Conservation (phyloP, 2,888 invertebrate species). For the Cantharis nigra region DNA sequence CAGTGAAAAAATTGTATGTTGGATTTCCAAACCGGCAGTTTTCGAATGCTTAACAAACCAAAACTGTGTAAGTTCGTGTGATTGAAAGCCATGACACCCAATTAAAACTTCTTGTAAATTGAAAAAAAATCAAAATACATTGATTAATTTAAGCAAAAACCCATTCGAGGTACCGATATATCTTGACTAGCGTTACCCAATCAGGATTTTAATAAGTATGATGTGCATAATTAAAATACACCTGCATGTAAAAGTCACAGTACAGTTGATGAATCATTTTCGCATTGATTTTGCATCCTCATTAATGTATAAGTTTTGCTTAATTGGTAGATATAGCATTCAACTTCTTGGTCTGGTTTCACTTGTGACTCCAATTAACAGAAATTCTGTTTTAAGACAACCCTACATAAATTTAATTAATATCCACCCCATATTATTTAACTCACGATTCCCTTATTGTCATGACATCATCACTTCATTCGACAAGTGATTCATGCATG, state of each 20-base stretch:
- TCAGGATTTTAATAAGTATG: not conserved
- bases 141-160: not conserved
- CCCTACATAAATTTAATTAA: not conserved
- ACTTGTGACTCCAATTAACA: not conserved
- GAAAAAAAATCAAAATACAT: not conserved
- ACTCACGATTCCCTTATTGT: not conserved
- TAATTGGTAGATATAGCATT: not conserved
- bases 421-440: not conserved
- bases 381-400: not conserved
- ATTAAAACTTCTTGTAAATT: not conserved
- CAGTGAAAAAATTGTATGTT: not conserved
- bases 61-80: not conserved
- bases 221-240: not conserved
- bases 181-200: not conserved
- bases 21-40: not conserved
- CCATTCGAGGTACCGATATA: not conserved
- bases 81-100: not conserved
- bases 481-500: not conserved
- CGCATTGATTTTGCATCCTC: not conserved
- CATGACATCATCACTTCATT: not conserved
- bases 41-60: not conserved
- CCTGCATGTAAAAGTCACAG: not conserved
- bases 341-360: not conserved
- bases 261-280: not conserved
- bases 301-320: not conserved